phyloP scores from a whole-genome alignment of 2,797 vertebrate genomes.

The Parauchenoglanis ngamensis region DNA sequence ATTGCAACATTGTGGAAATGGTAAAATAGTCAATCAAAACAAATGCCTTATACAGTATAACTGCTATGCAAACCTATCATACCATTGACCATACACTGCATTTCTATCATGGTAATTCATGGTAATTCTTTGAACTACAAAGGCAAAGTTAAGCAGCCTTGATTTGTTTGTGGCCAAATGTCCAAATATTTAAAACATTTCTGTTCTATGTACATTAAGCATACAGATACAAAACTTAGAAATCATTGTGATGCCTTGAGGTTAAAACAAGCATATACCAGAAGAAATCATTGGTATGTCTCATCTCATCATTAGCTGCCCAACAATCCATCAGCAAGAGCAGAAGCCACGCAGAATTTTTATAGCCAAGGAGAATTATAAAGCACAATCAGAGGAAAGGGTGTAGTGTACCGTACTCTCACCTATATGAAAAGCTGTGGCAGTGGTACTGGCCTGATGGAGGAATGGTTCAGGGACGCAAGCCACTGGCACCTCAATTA shows the following conservation, averaged over 20 bases:
- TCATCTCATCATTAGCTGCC: neutral
- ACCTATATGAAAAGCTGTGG: conserved; percentile 48
- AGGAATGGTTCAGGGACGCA: conserved; percentile 36
- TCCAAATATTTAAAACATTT: neutral
- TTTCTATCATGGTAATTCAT: neutral
- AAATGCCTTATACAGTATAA: neutral
- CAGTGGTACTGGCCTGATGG: conserved; percentile 43
- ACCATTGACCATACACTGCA: neutral
- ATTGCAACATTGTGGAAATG: neutral
- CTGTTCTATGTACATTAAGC: neutral
- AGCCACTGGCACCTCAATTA: conserved; percentile 40
- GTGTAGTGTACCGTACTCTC: conserved; percentile 16
- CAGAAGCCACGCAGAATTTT: neutral
- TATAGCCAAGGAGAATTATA: neutral
- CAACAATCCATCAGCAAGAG: conserved; percentile 9
- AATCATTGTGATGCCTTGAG: neutral
- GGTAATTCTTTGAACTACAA: neutral
- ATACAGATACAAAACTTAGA: neutral
- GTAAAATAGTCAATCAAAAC: neutral
- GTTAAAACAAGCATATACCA: neutral
- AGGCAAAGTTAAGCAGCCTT: neutral
- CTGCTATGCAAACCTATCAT: neutral
- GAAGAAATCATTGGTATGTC: neutral
- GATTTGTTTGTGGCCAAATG: neutral
- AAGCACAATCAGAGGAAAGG: neutral